Conservation (phyloP, 2,113 vertebrate species). For the Labrus mixtus region DNA sequence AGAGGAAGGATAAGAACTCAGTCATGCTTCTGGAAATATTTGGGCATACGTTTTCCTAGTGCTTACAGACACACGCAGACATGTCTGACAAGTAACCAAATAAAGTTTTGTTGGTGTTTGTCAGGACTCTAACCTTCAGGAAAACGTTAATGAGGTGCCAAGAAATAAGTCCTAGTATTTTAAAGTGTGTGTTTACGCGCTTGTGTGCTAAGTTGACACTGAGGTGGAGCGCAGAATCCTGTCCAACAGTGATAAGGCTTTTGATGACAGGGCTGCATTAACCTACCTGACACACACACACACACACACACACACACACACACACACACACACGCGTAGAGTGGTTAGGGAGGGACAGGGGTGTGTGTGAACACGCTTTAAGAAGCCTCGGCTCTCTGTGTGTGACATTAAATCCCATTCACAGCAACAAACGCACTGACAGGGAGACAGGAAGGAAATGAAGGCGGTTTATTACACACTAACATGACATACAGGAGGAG, state of each 20-base stretch:
- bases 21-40: slow-evolving; percentile 40
- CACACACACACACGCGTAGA: slow-evolving; percentile 57
- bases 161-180: slow-evolving; percentile 62
- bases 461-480: slow-evolving; percentile 64
- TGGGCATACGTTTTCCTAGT: slow-evolving; percentile 17
- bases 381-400: slow-evolving; percentile 65
- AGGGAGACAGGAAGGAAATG: slow-evolving; percentile 48
- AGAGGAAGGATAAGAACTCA: slow-evolving; percentile 31
- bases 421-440: slow-evolving; percentile 75
- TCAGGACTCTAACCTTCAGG: slow-evolving; percentile 63
- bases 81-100: slow-evolving; percentile 61
- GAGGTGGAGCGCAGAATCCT: slow-evolving; percentile 80
- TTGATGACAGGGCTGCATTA: slow-evolving; percentile 77
- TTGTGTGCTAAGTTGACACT: slow-evolving; percentile 73
- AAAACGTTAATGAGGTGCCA: slow-evolving; percentile 76
- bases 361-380: slow-evolving; percentile 78
- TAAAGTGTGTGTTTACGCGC: slow-evolving; percentile 27
- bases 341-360: slow-evolving; percentile 62
- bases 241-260: slow-evolving; percentile 81
- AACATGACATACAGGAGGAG: slow-evolving; percentile 64
- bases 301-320: slow-evolving; percentile 54
- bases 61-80: slow-evolving; percentile 33
- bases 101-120: slow-evolving; percentile 67
- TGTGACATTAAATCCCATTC: slow-evolving; percentile 83
- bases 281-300: slow-evolving; percentile 77